Conservation (phyloP, 2,113 vertebrate species). For the rat (Rattus norvegicus) region DNA sequence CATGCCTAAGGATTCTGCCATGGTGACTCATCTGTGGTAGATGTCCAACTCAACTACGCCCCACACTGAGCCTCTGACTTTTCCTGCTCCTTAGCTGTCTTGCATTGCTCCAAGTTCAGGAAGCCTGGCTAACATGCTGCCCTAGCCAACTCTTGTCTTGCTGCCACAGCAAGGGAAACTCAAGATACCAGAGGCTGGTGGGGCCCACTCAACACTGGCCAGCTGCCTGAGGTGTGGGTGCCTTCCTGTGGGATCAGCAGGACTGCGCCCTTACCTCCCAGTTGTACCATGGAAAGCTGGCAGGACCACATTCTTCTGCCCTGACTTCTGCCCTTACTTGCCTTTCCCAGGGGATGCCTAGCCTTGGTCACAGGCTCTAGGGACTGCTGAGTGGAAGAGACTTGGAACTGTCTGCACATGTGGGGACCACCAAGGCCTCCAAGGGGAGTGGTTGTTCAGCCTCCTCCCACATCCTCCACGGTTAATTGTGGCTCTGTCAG, state of each 20-base stretch:
- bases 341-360: not conserved
- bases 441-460: not conserved
- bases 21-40: rapidly evolving
- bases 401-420: not conserved
- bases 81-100: not conserved
- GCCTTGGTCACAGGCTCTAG: not conserved
- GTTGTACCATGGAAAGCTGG: conserved; percentile 9
- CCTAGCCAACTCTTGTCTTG: not conserved
- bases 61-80: not conserved
- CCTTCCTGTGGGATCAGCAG: not conserved
- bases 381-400: not conserved
- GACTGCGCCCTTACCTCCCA: not conserved
- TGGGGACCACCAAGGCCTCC: not conserved
- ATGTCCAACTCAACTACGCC: not conserved
- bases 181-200: not conserved
- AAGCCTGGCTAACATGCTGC: not conserved
- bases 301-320: conserved; percentile 65
- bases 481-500: not conserved
- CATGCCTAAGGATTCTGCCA: not conserved
- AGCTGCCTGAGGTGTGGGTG: rapidly evolving
- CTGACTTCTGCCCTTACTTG: conserved; percentile 52
- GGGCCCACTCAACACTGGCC: not conserved
- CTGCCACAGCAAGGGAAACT: not conserved
- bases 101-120: rapidly evolving
- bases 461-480: not conserved